Percentiles rank a stretch among this genome's conserved stretches.
These are phyloP conservation scores for Panulirus ornatus DNA, from an alignment of 1,140 invertebrate species.

Conservation along the genomic window DNA sequence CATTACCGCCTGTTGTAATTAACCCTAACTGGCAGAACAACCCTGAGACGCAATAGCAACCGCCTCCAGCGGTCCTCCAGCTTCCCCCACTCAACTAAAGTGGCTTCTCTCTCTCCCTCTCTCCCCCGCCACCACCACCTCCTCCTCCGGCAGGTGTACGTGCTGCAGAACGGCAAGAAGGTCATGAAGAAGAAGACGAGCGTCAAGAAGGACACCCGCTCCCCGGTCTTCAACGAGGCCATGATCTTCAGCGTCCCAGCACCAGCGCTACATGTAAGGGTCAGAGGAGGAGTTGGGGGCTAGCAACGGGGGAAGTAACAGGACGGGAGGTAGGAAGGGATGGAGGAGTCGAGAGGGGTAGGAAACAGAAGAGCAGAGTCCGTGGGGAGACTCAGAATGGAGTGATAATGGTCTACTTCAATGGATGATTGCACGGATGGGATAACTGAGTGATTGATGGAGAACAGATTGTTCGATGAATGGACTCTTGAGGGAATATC, in stretches of 20 bases:
- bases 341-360: not conserved
- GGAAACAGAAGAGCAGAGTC: not conserved
- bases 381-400: not conserved
- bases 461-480: too few relatives aligned
- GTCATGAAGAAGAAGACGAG: constrained; percentile 88
- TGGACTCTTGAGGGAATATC: too few relatives aligned
- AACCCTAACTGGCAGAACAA: not conserved
- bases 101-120: too few relatives aligned
- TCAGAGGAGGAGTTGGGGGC: too few relatives aligned
- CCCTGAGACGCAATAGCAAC: not conserved
- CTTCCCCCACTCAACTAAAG: too few relatives aligned
- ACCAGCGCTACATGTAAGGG: constrained; percentile 80
- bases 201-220: constrained; percentile 84
- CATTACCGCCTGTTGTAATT: too few relatives aligned
- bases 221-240: constrained; percentile 88
- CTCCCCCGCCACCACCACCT: too few relatives aligned
- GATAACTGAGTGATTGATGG: too few relatives aligned
- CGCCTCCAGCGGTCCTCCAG: too few relatives aligned
- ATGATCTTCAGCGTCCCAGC: constrained; percentile 88
- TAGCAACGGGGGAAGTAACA: too few relatives aligned
- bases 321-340: not conserved
- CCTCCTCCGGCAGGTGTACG: constrained; percentile 82
- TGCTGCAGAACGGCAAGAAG: constrained; percentile 87
- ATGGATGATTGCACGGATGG: too few relatives aligned
- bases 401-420: too few relatives aligned